A percentile compares a stretch with the other conserved stretches of the same genome.
phyloP scores from a whole-genome alignment of 2,797 vertebrate species.

The Helostoma temminkii region DNA sequence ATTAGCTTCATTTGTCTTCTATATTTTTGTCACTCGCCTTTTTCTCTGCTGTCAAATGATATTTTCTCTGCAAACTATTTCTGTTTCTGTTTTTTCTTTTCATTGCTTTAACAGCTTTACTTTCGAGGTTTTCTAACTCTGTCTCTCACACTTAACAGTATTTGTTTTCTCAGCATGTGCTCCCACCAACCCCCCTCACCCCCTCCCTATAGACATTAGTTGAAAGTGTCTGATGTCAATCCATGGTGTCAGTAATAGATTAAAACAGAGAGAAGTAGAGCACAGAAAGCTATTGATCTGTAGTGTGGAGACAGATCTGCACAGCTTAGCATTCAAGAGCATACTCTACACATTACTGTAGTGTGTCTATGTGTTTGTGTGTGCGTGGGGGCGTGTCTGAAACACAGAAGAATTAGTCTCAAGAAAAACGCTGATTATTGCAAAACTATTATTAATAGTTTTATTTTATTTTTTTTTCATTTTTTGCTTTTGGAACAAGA shows the following conservation, averaged over 20 bases:
- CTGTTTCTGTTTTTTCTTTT: neutral
- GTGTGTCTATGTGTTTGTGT: neutral
- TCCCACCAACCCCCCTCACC: neutral
- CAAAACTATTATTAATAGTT: neutral
- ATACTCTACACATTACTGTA: neutral
- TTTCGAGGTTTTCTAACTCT: neutral
- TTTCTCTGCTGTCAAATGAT: neutral
- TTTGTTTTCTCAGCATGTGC: neutral
- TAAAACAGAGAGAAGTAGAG: constrained; percentile 54
- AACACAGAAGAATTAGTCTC: too few relatives aligned
- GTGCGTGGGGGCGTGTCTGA: constrained; percentile 12
- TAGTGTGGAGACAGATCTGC: constrained; percentile 35
- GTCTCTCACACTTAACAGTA: constrained; percentile 1
- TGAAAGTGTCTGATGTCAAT: constrained; percentile 60
- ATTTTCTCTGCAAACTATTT: neutral
- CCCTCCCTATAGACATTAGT: constrained; percentile 28
- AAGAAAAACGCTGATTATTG: neutral
- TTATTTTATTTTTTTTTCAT: neutral
- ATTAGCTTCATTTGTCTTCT: neutral
- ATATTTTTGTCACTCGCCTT: neutral
- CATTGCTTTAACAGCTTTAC: neutral
- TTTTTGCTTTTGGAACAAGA: neutral
- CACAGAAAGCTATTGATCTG: constrained; percentile 56
- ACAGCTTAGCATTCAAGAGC: constrained; percentile 26
- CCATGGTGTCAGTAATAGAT: constrained; percentile 53